Conservation (phyloP, 1,140 invertebrate species). For the Thalassaphorura encarpata region DNA sequence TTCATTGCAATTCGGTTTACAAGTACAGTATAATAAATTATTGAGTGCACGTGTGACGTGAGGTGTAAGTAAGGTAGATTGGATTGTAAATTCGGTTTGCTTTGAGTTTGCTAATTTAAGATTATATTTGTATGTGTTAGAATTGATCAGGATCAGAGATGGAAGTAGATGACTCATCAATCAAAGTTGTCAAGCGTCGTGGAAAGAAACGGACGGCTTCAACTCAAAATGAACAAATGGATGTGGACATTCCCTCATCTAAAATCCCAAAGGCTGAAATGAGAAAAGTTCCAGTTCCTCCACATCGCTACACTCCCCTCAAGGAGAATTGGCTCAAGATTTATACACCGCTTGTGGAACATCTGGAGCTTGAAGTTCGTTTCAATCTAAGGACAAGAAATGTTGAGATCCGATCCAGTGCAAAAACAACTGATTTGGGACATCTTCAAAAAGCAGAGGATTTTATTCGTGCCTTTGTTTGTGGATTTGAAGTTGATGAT, state of each 20-base stretch:
- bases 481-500: slow-evolving; percentile 97
- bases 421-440: slow-evolving; percentile 73
- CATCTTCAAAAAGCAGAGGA: slow-evolving; percentile 96
- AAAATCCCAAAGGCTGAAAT: slow-evolving; percentile 36
- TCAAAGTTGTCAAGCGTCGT: not conserved
- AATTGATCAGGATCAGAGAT: not conserved
- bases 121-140: not conserved
- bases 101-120: not conserved
- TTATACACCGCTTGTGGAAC: slow-evolving; percentile 89
- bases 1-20: too few species aligned
- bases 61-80: too few species aligned
- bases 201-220: slow-evolving; percentile 10
- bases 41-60: too few species aligned
- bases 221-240: slow-evolving; percentile 11
- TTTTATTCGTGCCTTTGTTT: slow-evolving; percentile 93
- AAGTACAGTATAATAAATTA: too few species aligned
- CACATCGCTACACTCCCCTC: slow-evolving; percentile 76
- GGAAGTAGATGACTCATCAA: not conserved
- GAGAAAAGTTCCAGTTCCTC: slow-evolving; percentile 53
- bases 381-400: slow-evolving; percentile 88
- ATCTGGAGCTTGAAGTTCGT: slow-evolving; percentile 84
- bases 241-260: slow-evolving; percentile 6
- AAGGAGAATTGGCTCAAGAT: slow-evolving; percentile 98
- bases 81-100: too few species aligned
- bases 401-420: slow-evolving; percentile 69